phyloP scores from a whole-genome alignment of 2,113 vertebrate genomes.

The Cavia porcellus region DNA sequence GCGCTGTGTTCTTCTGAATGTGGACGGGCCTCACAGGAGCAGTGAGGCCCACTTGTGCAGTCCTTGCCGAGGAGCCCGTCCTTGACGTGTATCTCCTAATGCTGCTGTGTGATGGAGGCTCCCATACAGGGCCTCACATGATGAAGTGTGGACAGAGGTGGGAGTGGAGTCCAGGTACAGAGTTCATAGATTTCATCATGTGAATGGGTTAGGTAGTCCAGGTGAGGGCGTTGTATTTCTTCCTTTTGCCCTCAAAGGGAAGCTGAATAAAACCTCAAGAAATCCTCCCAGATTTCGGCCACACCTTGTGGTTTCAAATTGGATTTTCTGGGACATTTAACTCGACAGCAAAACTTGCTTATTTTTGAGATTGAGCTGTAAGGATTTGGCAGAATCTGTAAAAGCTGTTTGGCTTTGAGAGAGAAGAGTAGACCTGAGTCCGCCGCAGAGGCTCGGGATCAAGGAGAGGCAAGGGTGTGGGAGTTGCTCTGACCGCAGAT shows the following conservation, averaged over 20 bases:
- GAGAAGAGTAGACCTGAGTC: too few relatives aligned
- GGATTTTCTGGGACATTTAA: not conserved
- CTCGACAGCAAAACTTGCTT: not conserved
- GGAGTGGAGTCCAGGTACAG: not conserved
- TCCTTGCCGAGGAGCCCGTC: not conserved
- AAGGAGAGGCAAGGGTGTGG: not conserved
- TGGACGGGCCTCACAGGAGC: not conserved
- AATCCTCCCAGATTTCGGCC: not conserved
- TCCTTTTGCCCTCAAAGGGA: not conserved
- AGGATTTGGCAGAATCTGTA: not conserved
- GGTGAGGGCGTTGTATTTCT: not conserved
- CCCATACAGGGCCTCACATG: rapidly evolving
- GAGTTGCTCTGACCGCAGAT: too few relatives aligned
- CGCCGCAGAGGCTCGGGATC: not conserved
- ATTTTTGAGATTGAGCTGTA: not conserved
- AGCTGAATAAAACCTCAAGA: not conserved
- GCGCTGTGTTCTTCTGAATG: too few relatives aligned
- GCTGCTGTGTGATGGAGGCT: not conserved
- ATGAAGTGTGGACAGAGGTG: not conserved
- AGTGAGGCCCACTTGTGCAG: too few relatives aligned
- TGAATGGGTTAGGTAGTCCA: not conserved
- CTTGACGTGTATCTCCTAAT: not conserved
- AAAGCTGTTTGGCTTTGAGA: not conserved
- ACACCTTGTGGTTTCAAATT: not conserved
- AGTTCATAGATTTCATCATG: too few relatives aligned